Percentiles rank a stretch among this genome's conserved stretches.
Conservation (phyloP, 2,797 vertebrate species). For the Pelodytes ibericus region DNA sequence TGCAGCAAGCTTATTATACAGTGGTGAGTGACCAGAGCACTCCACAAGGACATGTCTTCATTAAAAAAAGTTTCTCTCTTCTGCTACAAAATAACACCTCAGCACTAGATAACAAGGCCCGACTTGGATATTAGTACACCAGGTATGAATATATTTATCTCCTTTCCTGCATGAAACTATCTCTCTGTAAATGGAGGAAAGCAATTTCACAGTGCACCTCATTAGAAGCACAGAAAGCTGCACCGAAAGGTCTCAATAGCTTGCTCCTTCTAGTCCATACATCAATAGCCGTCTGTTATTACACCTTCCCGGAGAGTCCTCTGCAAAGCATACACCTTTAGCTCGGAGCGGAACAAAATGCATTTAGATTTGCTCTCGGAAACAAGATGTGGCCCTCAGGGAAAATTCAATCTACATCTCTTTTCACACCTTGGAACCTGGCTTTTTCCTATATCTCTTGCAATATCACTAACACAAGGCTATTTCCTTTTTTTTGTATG, state of each 20-base stretch:
- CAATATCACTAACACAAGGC: constrained; percentile 61
- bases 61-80: not conserved
- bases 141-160: constrained; percentile 25
- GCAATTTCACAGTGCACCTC: constrained; percentile 26
- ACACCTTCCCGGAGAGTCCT: constrained; percentile 16
- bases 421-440: constrained; percentile 50
- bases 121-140: constrained; percentile 17
- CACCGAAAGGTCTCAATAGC: constrained; percentile 14
- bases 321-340: constrained; percentile 33
- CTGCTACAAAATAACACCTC: constrained; percentile 3
- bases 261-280: constrained; percentile 13
- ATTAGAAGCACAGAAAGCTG: not conserved
- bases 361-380: constrained; percentile 57
- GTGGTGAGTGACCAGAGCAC: not conserved
- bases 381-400: constrained; percentile 56
- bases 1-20: not conserved
- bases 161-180: not conserved
- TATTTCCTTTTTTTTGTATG: constrained; percentile 63
- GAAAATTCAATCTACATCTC: constrained; percentile 56
- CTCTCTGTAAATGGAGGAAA: constrained; percentile 13
- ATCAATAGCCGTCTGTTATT: constrained; percentile 30
- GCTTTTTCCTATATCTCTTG: constrained; percentile 54
- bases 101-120: constrained; percentile 9
- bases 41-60: constrained; percentile 15
- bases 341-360: constrained; percentile 39